Percentiles rank a stretch among this genome's conserved stretches.
phyloP scores from a whole-genome alignment of 2,113 vertebrate species.

The Poeciliopsis retropinna region DNA sequence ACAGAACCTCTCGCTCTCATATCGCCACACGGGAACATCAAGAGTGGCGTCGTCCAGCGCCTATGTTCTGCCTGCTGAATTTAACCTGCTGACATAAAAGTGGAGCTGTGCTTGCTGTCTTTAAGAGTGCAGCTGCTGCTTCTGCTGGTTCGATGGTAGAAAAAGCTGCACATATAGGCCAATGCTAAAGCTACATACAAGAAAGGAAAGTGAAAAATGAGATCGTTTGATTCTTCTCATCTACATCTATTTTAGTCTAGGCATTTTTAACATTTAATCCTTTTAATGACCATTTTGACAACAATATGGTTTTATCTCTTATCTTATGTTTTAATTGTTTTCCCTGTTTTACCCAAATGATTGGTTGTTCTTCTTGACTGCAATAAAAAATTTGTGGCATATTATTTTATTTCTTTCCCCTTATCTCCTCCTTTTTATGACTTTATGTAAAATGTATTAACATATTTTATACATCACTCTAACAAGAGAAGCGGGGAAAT shows the following conservation, averaged over 20 bases:
- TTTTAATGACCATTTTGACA: not conserved
- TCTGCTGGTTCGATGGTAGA: not conserved
- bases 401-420: not conserved
- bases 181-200: not conserved
- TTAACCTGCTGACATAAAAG: slow-evolving; percentile 2
- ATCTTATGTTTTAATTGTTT: not conserved
- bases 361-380: not conserved
- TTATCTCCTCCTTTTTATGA: not conserved
- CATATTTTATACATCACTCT: not conserved
- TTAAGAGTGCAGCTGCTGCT: not conserved
- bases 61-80: slow-evolving; percentile 2
- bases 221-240: not conserved
- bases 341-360: not conserved
- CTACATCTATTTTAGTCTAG: not conserved
- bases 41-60: not conserved
- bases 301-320: not conserved
- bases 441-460: not conserved
- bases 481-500: not conserved
- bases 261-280: not conserved
- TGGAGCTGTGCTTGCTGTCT: slow-evolving; percentile 3
- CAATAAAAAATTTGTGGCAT: not conserved
- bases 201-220: not conserved
- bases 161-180: not conserved
- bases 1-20: slow-evolving; percentile 7
- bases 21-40: slow-evolving; percentile 8